Evolutionary conservation across 2,113 vertebrate species (phyloP).

Genomic region (Podilymbus podiceps): DNA sequence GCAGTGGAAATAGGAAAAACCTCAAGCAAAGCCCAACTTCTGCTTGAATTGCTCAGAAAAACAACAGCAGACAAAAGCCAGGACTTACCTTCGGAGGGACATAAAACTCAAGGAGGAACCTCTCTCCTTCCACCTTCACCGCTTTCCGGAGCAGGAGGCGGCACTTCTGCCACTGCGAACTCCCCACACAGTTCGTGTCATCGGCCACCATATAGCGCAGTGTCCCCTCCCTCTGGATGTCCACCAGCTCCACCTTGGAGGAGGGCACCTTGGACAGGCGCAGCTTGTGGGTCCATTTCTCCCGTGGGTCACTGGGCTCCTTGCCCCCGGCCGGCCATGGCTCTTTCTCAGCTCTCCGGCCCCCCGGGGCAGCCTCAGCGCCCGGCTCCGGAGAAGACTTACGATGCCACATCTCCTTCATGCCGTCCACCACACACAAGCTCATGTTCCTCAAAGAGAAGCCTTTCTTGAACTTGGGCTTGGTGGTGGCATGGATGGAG

Average conservation of each 20-base stretch:
- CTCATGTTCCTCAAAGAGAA: constrained; percentile 98
- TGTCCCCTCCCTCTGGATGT: constrained; percentile 93
- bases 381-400: constrained; percentile 88
- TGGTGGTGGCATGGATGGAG: constrained; percentile 76
- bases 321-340: constrained; percentile 57
- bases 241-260: constrained; percentile 87
- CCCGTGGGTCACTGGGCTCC: constrained; percentile 63
- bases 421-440: constrained; percentile 91
- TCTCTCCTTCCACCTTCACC: constrained; percentile 82
- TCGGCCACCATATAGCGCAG: constrained; percentile 96
- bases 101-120: constrained; percentile 94
- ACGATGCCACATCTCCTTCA: constrained; percentile 96
- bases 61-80: fast-evolving
- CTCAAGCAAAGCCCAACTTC: neutral
- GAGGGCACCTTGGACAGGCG: constrained; percentile 87
- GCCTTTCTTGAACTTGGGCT: constrained; percentile 91
- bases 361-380: neutral
- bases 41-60: neutral
- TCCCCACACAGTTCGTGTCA: constrained; percentile 87
- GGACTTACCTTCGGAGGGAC: constrained; percentile 91
- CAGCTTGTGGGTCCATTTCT: constrained; percentile 80
- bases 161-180: constrained; percentile 95
- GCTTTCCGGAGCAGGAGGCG: constrained; percentile 90
- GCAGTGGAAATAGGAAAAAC: neutral
- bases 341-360: constrained; percentile 52